Base-by-base conservation (phyloP, 2,113 vertebrate species). In the Suncus etruscus region DNA sequence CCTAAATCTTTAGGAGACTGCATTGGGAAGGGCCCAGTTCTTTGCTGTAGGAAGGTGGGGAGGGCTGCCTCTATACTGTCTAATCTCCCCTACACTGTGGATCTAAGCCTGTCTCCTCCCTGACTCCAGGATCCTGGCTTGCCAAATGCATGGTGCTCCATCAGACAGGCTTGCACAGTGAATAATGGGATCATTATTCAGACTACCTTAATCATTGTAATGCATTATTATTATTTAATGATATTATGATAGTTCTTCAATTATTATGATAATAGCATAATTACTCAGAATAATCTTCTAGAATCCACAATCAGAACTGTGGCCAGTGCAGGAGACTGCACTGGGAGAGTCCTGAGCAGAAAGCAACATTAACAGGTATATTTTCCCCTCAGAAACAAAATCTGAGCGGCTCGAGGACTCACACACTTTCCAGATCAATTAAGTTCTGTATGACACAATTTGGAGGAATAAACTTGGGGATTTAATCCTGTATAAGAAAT, bases 241-340 rank as follows among this genome's bases (percentile, higher is more conserved):
- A 47, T 51, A 83, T 70, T 54, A 39, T 27, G 22, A 31, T 54
- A 83, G 32, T 83, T 83, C 69, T 75, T 39, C 24, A 63, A 50
- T 74, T 61, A 86, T 47, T 75, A 54, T n/a, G 66, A 45, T 72
- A 75, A 25, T 29, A 1, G 25, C 25, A 51, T 63, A 81, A 81
- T 75, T 90, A 51, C 51, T 83, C 47, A 68, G 61, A 75, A 76
- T n/a, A 90, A 90, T n/a, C n/a, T 50, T 89, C 78, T 11, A 66
- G 69, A 85, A 77, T 63, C 68, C 1, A 50, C 61, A 3, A 1
- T 32, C 48, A 88, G 79, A 72, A 69, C 22, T 69, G 22, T 48
- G 72, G 81, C 10, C 45, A 66, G 65, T 4, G 48, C 73, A 63
- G 31, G 47, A 31, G 29, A 24, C 39, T 39, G 39, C 39, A 39